Evolutionary conservation across 2,888 invertebrate species (phyloP), one percentile per base, ranked within the genome.

Genomic region (Stenolophus ochropezus): DNA sequence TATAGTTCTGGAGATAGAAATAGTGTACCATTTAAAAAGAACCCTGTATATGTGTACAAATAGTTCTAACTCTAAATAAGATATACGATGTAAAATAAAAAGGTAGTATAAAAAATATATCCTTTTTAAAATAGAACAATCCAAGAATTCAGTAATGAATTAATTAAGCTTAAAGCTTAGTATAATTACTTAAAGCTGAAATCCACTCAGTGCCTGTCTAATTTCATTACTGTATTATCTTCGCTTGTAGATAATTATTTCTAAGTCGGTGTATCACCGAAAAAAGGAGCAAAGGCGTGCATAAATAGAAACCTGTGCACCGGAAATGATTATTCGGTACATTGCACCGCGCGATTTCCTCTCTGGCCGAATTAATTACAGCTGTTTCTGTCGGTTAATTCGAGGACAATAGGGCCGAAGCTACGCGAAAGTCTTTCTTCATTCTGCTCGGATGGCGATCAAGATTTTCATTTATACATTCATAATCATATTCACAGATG

Each of bases 321-420:
- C 69, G 75, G 74, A 69, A 81, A 74, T 82, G 79, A 82, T 82
- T 82, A 82, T 56, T 53, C 79, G 77, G 21, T 33, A 77, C 42
- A 53, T 58, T 61, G 58, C 58, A 42, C 20, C 61, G 11, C 61
- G 58, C 58, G 42, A 77, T 77, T 77, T 58, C 77, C 77, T 58
- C 42, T 42, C 20, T 33, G 27, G 18, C 56, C 77, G 58, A 77
- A 61, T 77, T 77, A 58, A 77, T 42, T 77, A 77, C 33, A 23
- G 11, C 53, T 77, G 42, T 77, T 42, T 61, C 20, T 56, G 27
- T 77, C 77, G 61, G 61, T 77, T 77, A 77, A 77, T 33, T 47
- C 33, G 42, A 18, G 58, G 27, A 61, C 77, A 77, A 77, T 77
- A 77, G 77, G 42, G 18, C 20, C 23, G 42, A 27, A 75, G 27